Base-by-base conservation (phyloP, 2,113 vertebrate species). In the Psammodynastes pulverulentus region DNA sequence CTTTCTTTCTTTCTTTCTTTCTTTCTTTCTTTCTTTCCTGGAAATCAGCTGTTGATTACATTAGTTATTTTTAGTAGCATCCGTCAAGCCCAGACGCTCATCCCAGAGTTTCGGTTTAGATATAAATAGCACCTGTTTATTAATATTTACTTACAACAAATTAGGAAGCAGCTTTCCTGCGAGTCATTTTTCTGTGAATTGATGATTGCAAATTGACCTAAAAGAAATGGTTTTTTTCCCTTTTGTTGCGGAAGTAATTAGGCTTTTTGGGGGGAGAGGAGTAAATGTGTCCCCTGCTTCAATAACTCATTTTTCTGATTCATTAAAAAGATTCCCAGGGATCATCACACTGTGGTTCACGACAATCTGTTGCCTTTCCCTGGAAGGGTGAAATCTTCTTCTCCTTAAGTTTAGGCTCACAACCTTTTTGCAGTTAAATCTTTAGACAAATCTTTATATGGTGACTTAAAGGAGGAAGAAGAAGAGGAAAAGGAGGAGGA, bases 51-150 rank as follows among this genome's bases (percentile, higher is more conserved):
- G 52, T 29, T 39, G 24, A 54, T 88, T 45, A 52, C 2, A 15
- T 46, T 5, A 1, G 34, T 51, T 88, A 88, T 92, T 88, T 92
- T 88, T 92, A 88, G 86, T 43, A 3, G n/a, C 24, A 48, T 91
- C 8, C 43, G 9, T 53, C 39, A 46, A 46, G 54, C 39, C 6
- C 24, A 52, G 56, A 39, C 34, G 17, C 24, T 88, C 48, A 51
- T 43, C 72, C n/a, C 53, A 46, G 49, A n/a, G 26, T 48, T 48
- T 88, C 24, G 4, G 56, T 53, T 72, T 72, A 56, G 39, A 51
- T 92, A 84, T 92, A 88, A 88, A 92, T 79, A 92, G 91, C 62
- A 52, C 58, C n/a, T 21, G 46, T 49, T 84, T 54, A 39, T 84
- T 84, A 88, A 84, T 88, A 84, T 84, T 92, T 79, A 84, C 79